These are phyloP conservation scores for Amyelois transitella DNA, from an alignment of 1,140 invertebrate genomes.

Conservation along the genomic window DNA sequence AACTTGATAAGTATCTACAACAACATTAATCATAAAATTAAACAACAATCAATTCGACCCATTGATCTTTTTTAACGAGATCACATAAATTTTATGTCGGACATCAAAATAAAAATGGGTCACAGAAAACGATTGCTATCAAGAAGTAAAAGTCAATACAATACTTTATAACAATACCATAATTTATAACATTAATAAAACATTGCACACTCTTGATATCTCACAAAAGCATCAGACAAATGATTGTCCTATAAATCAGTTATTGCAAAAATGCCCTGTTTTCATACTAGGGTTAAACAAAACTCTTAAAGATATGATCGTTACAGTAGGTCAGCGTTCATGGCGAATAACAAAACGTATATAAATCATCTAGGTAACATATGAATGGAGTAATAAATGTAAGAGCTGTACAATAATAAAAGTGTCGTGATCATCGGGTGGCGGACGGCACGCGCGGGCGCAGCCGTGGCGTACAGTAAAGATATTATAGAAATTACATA, in stretches of 20 bases:
- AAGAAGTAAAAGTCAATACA: conserved; percentile 23
- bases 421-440: conserved; percentile 40
- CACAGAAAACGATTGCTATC: conserved; percentile 10
- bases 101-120: conserved; percentile 5
- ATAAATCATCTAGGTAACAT: conserved; percentile 58
- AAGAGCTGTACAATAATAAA: conserved; percentile 33
- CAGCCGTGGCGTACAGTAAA: conserved; percentile 6
- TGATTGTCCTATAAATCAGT: conserved; percentile 21
- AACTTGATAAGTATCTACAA: conserved; percentile 9
- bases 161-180: conserved; percentile 14
- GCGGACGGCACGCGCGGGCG: conserved; percentile 20
- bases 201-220: conserved; percentile 22
- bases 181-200: conserved; percentile 26
- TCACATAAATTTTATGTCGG: not conserved
- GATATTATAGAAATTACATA: not conserved
- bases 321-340: conserved; percentile 30
- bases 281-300: conserved; percentile 13
- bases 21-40: conserved; percentile 1
- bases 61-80: not conserved
- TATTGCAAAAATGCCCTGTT: conserved; percentile 20
- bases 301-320: conserved; percentile 22
- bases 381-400: conserved; percentile 47
- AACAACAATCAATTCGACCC: not conserved
- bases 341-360: conserved; percentile 37
- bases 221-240: conserved; percentile 20